Evolutionary conservation across 2,113 vertebrate genomes (phyloP), one percentile per base, ranked within the genome.

Genomic region (Promerops cafer): DNA sequence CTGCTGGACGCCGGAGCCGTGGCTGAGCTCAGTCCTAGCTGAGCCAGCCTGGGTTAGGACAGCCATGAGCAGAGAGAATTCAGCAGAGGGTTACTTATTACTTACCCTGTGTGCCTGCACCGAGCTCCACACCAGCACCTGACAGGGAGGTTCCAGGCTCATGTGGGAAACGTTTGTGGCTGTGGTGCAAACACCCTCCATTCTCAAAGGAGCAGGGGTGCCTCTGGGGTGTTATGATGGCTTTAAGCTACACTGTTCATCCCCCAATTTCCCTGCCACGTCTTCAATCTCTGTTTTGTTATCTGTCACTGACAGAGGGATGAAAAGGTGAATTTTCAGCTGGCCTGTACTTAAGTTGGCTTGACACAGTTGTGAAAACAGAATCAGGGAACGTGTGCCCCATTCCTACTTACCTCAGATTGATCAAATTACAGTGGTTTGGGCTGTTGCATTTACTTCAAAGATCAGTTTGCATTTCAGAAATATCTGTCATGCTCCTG

Each of bases 181-280:
- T 74, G 33, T 44, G 40, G 20, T 28, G 39, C 49, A 37, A 60
- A 56, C 28, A 21, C 10, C 8, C 24, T 52, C 12, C 19, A 33
- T 28, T 12, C 60, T 68, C 52, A 30, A 12, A 33, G 0, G 2
- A n/a, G 74, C 19, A 26, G 3, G 21, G 30, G 54, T 63, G 44
- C 54, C 50, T 82, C 26, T 77, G 40, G 30, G 52, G 39, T 39
- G n/a, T 63, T 86, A 19, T 1, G 33, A 2, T 52, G 24, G 16
- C 35, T 91, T 63, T 75, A 84, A 82, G 30, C n/a, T 81, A 56
- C 3, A 1, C 22, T 87, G 57, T 44, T n/a, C 13, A 64, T 81
- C 28, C 68, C 42, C 23, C 1, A 1, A 7, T 56, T 77, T 18
- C 53, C 35, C 33, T 54, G 26, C 16, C 27, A 10, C 0, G 0